Evolutionary conservation across 2,797 vertebrate species (phyloP).

Genomic region (Moxostoma hubbsi): DNA sequence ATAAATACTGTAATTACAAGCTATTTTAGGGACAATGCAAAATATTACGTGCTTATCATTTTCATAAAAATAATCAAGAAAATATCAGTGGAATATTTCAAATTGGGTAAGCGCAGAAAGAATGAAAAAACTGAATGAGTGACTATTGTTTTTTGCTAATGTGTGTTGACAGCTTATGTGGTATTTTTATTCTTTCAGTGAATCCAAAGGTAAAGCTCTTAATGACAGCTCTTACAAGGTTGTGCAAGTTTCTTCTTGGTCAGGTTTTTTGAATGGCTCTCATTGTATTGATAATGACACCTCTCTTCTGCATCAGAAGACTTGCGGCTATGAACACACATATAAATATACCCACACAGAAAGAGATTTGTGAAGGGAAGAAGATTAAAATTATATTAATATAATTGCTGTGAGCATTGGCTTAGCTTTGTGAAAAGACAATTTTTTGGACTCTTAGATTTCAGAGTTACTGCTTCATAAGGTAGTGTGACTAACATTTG

Average conservation of each 20-base stretch:
- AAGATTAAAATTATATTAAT: conserved; percentile 9
- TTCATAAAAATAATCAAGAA: conserved; percentile 9
- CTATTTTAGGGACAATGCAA: conserved; percentile 26
- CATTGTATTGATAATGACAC: conserved; percentile 62
- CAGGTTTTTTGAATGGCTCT: conserved; percentile 58
- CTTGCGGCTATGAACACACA: conserved; percentile 25
- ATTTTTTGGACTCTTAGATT: conserved; percentile 30
- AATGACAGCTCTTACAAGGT: conserved; percentile 46
- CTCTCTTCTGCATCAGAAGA: conserved; percentile 58
- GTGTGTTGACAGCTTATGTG: conserved; percentile 38
- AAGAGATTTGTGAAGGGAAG: conserved; percentile 6
- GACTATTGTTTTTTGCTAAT: conserved; percentile 48
- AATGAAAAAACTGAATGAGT: conserved; percentile 13
- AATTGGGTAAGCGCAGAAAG: background rate
- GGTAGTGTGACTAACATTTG: conserved; percentile 39
- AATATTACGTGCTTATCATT: background rate
- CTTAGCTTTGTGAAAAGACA: conserved; percentile 7
- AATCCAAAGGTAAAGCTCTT: conserved; percentile 37
- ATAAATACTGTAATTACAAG: conserved; percentile 35
- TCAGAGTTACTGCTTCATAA: conserved; percentile 24
- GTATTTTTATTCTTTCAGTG: conserved; percentile 50
- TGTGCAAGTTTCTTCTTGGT: conserved; percentile 54
- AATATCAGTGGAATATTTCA: conserved; percentile 1
- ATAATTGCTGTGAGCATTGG: conserved; percentile 19
- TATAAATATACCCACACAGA: conserved; percentile 29